phyloP scores from a whole-genome alignment of 2,113 vertebrate genomes.

The Melanotaenia duboulayi region DNA sequence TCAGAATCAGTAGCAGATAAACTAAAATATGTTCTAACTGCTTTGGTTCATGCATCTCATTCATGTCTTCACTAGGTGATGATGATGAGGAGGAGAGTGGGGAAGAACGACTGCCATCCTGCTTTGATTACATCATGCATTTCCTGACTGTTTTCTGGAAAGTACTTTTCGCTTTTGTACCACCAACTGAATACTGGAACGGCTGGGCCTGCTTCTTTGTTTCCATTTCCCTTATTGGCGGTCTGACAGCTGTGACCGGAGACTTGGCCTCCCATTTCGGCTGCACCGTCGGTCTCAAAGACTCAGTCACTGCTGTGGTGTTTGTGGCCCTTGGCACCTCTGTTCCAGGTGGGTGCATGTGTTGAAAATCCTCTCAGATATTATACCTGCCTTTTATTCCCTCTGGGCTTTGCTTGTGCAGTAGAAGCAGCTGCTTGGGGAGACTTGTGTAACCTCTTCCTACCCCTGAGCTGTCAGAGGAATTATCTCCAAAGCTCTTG shows the following conservation, averaged over 20 bases:
- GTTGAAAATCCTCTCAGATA: conserved; percentile 11
- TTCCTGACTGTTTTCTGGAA: conserved; percentile 91
- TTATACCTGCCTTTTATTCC: neutral
- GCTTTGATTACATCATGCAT: conserved; percentile 91
- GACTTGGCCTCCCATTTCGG: conserved; percentile 88
- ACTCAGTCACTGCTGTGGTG: conserved; percentile 88
- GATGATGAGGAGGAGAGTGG: conserved; percentile 88
- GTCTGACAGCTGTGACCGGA: conserved; percentile 86
- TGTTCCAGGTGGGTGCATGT: conserved; percentile 82
- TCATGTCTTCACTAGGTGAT: conserved; percentile 75
- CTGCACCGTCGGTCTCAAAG: conserved; percentile 88
- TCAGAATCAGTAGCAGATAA: neutral
- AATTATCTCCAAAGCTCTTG: conserved; percentile 28
- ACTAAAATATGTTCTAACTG: neutral
- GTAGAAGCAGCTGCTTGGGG: conserved; percentile 37
- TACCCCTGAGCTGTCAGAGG: conserved; percentile 37
- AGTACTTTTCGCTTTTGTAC: conserved; percentile 89
- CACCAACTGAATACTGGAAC: conserved; percentile 89
- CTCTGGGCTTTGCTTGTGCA: conserved; percentile 18
- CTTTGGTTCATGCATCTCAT: neutral
- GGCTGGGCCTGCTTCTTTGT: conserved; percentile 90
- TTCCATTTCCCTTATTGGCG: conserved; percentile 86
- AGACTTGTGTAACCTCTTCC: conserved; percentile 28
- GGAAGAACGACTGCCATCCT: conserved; percentile 86
- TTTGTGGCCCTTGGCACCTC: conserved; percentile 89